Evolutionary conservation across 2,888 invertebrate species (phyloP).

Genomic region (Tanytarsus gracilentus): DNA sequence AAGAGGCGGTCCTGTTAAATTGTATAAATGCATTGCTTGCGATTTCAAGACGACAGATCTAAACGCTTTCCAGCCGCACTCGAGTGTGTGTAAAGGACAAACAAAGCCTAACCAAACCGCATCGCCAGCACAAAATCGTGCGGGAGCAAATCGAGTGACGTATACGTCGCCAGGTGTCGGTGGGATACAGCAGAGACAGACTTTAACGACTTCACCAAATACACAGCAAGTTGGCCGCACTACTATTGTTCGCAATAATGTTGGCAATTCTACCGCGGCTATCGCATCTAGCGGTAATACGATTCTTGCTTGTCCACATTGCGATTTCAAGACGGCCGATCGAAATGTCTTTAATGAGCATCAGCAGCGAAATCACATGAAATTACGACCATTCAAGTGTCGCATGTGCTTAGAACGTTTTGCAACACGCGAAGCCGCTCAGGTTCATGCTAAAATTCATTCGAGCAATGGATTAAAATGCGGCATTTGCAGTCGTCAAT

Average conservation of each 20-base stretch:
- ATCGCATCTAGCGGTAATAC: conserved; percentile 35
- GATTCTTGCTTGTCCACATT: conserved; percentile 37
- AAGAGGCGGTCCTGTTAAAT: conserved; percentile 36
- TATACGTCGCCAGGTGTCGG: not conserved
- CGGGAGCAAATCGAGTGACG: not conserved
- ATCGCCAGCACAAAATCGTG: not conserved
- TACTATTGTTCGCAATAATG: conserved; percentile 11
- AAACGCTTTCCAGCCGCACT: conserved; percentile 42
- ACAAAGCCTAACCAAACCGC: not conserved
- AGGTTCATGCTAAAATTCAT: conserved; percentile 43
- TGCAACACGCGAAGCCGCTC: conserved; percentile 43
- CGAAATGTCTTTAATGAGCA: conserved; percentile 42
- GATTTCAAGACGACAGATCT: conserved; percentile 44
- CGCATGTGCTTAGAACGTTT: conserved; percentile 43
- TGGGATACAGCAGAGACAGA: conserved; percentile 32
- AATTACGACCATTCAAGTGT: conserved; percentile 45
- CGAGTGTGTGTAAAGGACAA: conserved; percentile 39
- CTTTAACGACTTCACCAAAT: conserved; percentile 30
- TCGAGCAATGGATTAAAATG: conserved; percentile 43
- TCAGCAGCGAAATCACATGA: conserved; percentile 41
- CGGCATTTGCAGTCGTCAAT: conserved; percentile 42
- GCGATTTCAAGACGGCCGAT: conserved; percentile 42
- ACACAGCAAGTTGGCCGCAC: conserved; percentile 15
- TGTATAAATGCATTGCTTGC: conserved; percentile 43
- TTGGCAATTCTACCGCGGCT: not conserved